Evolutionary conservation across 2,888 invertebrate species (phyloP).

Genomic region (Hesperia comma): DNA sequence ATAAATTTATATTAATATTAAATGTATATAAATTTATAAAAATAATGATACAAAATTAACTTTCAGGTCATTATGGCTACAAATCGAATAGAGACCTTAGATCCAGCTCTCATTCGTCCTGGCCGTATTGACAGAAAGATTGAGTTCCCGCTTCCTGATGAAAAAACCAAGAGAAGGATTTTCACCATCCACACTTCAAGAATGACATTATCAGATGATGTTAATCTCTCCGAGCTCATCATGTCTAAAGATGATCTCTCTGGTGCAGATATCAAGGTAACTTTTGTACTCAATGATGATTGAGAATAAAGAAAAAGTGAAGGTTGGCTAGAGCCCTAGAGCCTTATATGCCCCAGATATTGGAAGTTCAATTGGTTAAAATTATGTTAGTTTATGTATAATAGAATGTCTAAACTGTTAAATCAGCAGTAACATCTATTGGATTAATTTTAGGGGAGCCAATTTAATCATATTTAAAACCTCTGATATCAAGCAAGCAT

Average conservation of each 20-base stretch:
- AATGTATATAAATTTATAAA: too few relatives aligned
- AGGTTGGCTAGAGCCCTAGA: too few relatives aligned
- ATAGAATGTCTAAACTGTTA: too few relatives aligned
- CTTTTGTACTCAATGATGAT: not conserved
- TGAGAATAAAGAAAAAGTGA: too few relatives aligned
- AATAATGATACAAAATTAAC: conserved; percentile 26
- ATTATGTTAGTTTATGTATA: too few relatives aligned
- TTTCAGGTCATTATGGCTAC: conserved; percentile 97
- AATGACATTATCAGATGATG: conserved; percentile 99
- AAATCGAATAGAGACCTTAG: conserved; percentile 98
- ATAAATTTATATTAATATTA: too few relatives aligned
- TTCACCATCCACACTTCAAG: conserved; percentile 99
- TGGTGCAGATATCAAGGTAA: conserved; percentile 96
- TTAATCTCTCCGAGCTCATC: conserved; percentile 97
- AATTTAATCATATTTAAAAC: too few relatives aligned
- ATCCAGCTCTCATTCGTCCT: conserved; percentile 98
- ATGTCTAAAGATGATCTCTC: conserved; percentile 99
- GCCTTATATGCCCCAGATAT: too few relatives aligned
- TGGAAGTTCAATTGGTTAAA: too few relatives aligned
- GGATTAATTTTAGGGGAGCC: too few relatives aligned
- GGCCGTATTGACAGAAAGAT: conserved; percentile 99
- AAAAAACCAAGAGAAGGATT: conserved; percentile 98
- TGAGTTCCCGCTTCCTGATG: conserved; percentile 99
- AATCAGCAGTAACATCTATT: too few relatives aligned
- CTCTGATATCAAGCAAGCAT: too few relatives aligned